phyloP scores from a whole-genome alignment of 2,113 vertebrate species.

The Amphiprion percula region DNA sequence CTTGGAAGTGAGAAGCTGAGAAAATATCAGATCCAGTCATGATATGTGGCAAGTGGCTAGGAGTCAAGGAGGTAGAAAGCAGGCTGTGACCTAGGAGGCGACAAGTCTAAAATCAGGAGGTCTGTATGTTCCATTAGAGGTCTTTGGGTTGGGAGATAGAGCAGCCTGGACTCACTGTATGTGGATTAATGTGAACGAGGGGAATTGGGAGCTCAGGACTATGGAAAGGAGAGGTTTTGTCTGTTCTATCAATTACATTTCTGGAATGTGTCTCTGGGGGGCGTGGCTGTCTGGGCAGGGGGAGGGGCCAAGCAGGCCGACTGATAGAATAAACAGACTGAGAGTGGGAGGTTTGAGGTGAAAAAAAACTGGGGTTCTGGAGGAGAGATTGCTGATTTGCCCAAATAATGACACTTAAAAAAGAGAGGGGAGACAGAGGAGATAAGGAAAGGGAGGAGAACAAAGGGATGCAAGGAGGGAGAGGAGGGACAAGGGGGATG shows the following conservation, averaged over 20 bases:
- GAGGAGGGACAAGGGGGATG: constrained; percentile 3
- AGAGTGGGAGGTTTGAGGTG: constrained; percentile 41
- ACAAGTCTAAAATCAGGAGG: constrained; percentile 28
- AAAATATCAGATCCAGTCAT: constrained; percentile 23
- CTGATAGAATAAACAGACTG: constrained; percentile 73
- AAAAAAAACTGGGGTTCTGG: constrained; percentile 39
- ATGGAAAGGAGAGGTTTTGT: constrained; percentile 67
- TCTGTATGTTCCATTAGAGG: constrained; percentile 65
- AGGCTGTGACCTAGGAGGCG: constrained; percentile 29
- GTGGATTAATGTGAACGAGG: constrained; percentile 60
- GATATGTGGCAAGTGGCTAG: constrained; percentile 53
- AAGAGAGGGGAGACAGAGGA: neutral
- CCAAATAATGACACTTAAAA: constrained; percentile 39
- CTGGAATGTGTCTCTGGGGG: constrained; percentile 69
- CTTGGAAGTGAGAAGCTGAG: constrained; percentile 32
- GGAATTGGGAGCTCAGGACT: constrained; percentile 40
- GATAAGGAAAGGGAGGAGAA: constrained; percentile 26
- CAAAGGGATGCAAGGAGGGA: constrained; percentile 16
- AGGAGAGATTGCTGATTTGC: constrained; percentile 51
- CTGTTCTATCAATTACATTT: constrained; percentile 78
- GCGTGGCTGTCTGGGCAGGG: constrained; percentile 44
- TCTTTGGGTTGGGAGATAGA: constrained; percentile 34
- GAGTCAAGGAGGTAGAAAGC: constrained; percentile 45
- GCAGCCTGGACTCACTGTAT: constrained; percentile 45
- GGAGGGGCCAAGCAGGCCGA: constrained; percentile 33